Conservation (phyloP, 2,113 vertebrate species). For the Platichthys stellatus region DNA sequence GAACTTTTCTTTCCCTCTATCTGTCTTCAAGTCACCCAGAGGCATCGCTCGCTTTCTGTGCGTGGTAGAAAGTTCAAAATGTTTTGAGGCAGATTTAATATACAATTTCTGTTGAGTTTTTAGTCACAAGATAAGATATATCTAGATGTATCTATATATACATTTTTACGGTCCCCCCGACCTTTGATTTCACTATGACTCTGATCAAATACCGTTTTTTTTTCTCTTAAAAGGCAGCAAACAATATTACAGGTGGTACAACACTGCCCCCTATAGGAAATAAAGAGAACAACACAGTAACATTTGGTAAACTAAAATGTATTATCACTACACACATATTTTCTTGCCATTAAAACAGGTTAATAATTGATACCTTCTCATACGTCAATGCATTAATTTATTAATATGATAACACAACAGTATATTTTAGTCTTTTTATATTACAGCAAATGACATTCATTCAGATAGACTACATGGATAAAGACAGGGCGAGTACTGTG, state of each 20-base stretch:
- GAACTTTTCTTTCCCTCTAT: constrained; percentile 25
- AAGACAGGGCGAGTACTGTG: constrained; percentile 12
- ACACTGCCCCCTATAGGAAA: constrained; percentile 54
- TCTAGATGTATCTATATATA: too few species aligned
- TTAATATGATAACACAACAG: neutral
- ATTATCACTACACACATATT: constrained; percentile 22
- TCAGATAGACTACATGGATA: neutral
- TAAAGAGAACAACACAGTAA: neutral
- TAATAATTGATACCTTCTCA: too few species aligned
- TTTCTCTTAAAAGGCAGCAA: neutral
- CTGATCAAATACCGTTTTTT: neutral
- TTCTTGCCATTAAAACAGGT: too few species aligned
- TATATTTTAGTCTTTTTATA: neutral
- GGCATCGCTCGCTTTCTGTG: neutral
- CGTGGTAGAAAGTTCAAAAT: neutral
- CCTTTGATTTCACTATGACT: neutral
- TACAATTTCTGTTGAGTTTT: neutral
- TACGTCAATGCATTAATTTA: neutral
- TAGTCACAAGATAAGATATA: neutral
- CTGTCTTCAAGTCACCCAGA: constrained; percentile 9
- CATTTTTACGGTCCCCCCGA: too few species aligned
- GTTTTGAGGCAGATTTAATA: neutral
- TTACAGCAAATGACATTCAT: constrained; percentile 16
- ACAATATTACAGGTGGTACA: neutral
- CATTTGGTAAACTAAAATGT: constrained; percentile 24